phyloP scores from a whole-genome alignment of 2,113 vertebrate species.

The Bubalus kerabau region DNA sequence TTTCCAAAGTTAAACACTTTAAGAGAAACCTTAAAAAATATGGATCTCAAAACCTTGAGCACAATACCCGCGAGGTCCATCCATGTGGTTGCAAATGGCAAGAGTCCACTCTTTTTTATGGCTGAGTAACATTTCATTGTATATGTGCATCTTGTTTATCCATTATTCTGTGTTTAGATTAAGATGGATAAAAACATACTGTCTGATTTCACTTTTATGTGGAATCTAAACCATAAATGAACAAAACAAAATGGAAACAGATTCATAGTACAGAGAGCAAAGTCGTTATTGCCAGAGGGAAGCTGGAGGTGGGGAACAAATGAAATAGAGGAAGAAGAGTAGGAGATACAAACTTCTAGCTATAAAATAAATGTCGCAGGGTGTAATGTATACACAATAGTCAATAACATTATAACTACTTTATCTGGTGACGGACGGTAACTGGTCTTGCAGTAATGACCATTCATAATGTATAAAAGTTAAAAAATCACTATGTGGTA shows the following conservation, averaged over 20 bases:
- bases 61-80: neutral
- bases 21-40: neutral
- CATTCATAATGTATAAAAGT: neutral
- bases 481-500: neutral
- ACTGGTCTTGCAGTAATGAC: neutral
- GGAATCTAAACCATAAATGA: neutral
- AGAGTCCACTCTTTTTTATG: neutral
- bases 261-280: neutral
- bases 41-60: neutral
- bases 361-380: neutral
- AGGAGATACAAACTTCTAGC: neutral
- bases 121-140: neutral
- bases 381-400: neutral
- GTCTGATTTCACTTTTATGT: neutral
- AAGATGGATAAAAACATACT: neutral
- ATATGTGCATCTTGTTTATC: neutral
- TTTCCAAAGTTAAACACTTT: neutral
- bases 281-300: neutral
- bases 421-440: neutral
- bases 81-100: neutral
- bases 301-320: neutral
- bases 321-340: neutral
- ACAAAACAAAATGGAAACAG: neutral
- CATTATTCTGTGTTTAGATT: neutral
- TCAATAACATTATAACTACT: too few species aligned